A percentile compares a stretch with the other conserved stretches of the same genome.
Conservation (phyloP, 2,113 vertebrate species). For the Aegotheles bennettii region DNA sequence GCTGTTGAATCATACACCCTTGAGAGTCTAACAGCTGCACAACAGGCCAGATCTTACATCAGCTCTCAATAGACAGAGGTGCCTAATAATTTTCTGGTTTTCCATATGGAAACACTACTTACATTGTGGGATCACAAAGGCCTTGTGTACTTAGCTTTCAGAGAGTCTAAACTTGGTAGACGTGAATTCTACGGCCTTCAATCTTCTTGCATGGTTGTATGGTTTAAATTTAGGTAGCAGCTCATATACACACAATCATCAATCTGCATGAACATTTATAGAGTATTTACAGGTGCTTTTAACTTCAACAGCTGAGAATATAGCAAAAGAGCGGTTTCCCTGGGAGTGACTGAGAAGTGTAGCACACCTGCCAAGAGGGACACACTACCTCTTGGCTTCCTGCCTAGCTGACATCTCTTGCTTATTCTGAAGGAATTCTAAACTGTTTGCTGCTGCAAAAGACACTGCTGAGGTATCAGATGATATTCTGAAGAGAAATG, state of each 20-base stretch:
- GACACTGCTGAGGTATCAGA: not conserved
- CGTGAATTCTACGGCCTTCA: not conserved
- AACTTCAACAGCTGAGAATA: not conserved
- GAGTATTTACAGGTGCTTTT: not conserved
- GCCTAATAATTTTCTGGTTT: not conserved
- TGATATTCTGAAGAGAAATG: not conserved
- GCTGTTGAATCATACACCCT: not conserved
- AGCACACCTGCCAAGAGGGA: not conserved
- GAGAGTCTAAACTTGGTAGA: not conserved
- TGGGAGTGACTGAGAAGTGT: not conserved
- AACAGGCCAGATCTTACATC: accelerated
- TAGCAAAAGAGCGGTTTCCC: not conserved
- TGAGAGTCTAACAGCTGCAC: not conserved
- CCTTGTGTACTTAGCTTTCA: not conserved
- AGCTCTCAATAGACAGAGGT: not conserved
- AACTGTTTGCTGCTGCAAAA: not conserved
- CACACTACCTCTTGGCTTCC: not conserved
- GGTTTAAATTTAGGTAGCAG: not conserved
- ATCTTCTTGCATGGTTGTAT: accelerated
- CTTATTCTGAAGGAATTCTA: not conserved
- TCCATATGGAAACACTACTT: not conserved
- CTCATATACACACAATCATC: not conserved
- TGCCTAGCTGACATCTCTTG: slow-evolving; percentile 20
- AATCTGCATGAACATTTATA: not conserved
- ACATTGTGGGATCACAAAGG: not conserved